Evolutionary conservation across 2,113 vertebrate genomes (phyloP).

Genomic region (Lipotes vexillifer): DNA sequence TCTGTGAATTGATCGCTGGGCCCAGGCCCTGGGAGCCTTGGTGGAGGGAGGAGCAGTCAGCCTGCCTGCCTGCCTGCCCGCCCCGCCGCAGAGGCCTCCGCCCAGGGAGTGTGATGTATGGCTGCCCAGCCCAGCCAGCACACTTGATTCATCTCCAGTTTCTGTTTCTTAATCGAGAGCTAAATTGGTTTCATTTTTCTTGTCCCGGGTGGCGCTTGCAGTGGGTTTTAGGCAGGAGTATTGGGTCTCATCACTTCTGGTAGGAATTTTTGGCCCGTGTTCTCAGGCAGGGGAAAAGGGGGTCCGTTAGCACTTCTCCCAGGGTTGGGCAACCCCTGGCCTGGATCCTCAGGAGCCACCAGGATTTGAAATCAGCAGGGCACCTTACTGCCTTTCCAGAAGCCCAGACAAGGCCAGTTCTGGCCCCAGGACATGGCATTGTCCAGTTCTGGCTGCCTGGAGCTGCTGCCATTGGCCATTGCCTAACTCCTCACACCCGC

Average conservation of each 20-base stretch:
- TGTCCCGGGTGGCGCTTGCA: constrained; percentile 79
- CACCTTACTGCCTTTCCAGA: accelerated
- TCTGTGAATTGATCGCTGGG: constrained; percentile 88
- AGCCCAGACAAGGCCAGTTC: background rate
- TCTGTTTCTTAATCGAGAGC: constrained; percentile 90
- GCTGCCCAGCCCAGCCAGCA: constrained; percentile 80
- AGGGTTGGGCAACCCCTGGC: background rate
- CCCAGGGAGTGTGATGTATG: constrained; percentile 84
- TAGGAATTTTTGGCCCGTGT: constrained; percentile 71
- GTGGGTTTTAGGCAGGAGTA: constrained; percentile 80
- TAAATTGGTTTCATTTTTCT: constrained; percentile 93
- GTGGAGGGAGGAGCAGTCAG: constrained; percentile 73
- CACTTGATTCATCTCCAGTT: constrained; percentile 90
- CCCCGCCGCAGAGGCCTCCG: constrained; percentile 69
- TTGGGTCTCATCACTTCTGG: constrained; percentile 78
- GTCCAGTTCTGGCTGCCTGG: constrained; percentile 14
- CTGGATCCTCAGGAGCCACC: background rate
- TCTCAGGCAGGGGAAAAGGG: constrained; percentile 49
- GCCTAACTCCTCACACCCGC: background rate
- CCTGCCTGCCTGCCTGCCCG: constrained; percentile 69
- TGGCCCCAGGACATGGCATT: background rate
- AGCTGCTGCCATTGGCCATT: constrained; percentile 12
- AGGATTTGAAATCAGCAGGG: background rate
- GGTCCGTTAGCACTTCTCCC: background rate
- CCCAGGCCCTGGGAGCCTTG: constrained; percentile 80